phyloP scores from a whole-genome alignment of 92 coral and sea anemone genomes.

The Montipora capitata region DNA sequence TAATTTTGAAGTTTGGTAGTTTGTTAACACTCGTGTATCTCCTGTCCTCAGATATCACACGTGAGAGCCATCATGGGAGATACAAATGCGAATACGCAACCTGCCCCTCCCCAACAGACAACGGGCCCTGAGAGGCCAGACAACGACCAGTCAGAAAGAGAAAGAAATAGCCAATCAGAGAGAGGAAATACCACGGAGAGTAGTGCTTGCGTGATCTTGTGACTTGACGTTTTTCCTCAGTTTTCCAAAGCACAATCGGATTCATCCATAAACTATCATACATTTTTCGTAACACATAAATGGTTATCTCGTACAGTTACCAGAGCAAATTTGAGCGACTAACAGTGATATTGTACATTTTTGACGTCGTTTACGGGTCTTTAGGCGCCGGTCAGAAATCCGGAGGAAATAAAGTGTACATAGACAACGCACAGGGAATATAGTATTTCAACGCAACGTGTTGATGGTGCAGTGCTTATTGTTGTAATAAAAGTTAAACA shows the following conservation, averaged over 20 bases:
- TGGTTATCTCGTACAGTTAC: no score
- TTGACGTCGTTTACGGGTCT: no score
- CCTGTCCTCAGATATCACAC: slow-evolving; percentile 30
- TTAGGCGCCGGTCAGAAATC: not conserved
- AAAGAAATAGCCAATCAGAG: slow-evolving; percentile 17
- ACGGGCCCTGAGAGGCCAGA: not conserved
- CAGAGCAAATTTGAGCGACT: no score
- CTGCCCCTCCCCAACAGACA: not conserved
- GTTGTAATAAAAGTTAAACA: not conserved
- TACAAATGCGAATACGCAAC: slow-evolving; percentile 35
- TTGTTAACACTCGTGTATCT: not conserved
- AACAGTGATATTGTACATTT: no score
- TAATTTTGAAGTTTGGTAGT: no score
- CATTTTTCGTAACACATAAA: no score
- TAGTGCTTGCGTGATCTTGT: slow-evolving; percentile 42
- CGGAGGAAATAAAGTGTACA: not conserved
- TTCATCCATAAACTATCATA: not conserved
- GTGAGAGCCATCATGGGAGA: slow-evolving; percentile 69
- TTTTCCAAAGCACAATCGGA: not conserved
- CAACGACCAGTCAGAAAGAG: not conserved
- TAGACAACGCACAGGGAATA: not conserved
- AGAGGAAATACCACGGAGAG: slow-evolving; percentile 38
- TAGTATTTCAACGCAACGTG: not conserved
- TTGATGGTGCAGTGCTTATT: not conserved
- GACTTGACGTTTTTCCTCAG: not conserved